Percentiles rank a stretch among this genome's conserved stretches.
Evolutionary conservation across 2,113 vertebrate species (phyloP).

Genomic region (Macaca mulatta): DNA sequence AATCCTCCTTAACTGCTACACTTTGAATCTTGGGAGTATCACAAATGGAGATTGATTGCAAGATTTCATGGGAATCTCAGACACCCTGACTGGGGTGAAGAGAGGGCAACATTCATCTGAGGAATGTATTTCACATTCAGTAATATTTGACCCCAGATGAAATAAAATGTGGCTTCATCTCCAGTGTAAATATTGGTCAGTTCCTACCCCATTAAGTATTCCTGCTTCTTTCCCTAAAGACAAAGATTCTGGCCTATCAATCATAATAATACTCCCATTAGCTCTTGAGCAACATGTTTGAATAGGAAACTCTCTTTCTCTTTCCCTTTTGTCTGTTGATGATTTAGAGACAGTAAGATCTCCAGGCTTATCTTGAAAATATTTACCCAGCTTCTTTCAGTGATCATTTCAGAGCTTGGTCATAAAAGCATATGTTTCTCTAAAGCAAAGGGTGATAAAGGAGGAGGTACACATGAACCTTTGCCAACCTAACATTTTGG

Average conservation of each 20-base stretch:
- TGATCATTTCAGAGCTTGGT: slow-evolving; percentile 19
- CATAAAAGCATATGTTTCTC: slow-evolving; percentile 41
- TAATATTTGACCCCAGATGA: slow-evolving; percentile 55
- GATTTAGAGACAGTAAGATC: slow-evolving; percentile 56
- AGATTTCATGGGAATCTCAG: background rate
- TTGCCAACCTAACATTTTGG: background rate
- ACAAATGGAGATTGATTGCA: background rate
- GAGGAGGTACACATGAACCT: background rate
- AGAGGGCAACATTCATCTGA: slow-evolving; percentile 1
- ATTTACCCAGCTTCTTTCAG: slow-evolving; percentile 71
- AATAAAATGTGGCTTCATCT: slow-evolving; percentile 64
- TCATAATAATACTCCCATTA: slow-evolving; percentile 67
- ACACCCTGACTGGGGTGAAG: background rate
- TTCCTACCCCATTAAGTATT: slow-evolving; percentile 69
- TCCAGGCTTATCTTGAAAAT: slow-evolving; percentile 72
- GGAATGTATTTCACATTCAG: slow-evolving; percentile 40
- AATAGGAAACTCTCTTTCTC: slow-evolving; percentile 52
- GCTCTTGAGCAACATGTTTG: slow-evolving; percentile 57
- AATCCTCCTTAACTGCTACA: background rate
- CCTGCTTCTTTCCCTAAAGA: slow-evolving; percentile 53
- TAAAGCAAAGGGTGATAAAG: slow-evolving; percentile 26
- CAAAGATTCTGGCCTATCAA: slow-evolving; percentile 62
- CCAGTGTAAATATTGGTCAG: slow-evolving; percentile 73
- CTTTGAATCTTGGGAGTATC: background rate
- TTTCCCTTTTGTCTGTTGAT: slow-evolving; percentile 24